A percentile compares a stretch with the other conserved stretches of the same genome.
These are phyloP conservation scores for Coecobrya sp. DNA, from an alignment of 2,888 invertebrate species.

Conservation along the genomic window DNA sequence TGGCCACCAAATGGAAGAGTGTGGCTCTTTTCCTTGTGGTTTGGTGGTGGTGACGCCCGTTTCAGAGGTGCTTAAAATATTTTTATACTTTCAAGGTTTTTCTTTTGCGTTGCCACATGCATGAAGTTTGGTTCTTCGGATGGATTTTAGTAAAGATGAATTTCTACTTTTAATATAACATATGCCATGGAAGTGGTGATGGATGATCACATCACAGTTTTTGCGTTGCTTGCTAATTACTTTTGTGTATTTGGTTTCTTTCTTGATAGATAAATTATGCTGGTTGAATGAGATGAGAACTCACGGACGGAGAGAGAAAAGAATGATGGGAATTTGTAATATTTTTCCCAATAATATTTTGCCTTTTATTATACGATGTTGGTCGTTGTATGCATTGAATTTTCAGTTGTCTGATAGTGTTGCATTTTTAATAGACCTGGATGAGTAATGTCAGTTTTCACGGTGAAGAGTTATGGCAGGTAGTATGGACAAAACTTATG, in stretches of 20 bases:
- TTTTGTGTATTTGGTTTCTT: background rate
- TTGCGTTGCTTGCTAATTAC: background rate
- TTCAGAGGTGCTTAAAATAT: background rate
- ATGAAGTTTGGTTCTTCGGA: background rate
- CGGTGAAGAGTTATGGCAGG: background rate
- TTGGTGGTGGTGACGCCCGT: background rate
- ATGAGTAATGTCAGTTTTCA: no score
- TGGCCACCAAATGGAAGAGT: background rate
- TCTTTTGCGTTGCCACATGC: background rate
- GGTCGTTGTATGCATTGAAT: background rate
- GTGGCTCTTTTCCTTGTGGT: background rate
- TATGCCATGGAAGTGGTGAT: no score
- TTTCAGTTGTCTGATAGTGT: no score
- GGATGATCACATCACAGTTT: background rate
- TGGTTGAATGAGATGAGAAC: background rate
- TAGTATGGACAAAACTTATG: background rate
- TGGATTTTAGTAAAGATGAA: background rate
- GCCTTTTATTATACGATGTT: background rate
- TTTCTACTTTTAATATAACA: no score
- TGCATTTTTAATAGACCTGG: background rate
- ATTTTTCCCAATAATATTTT: background rate
- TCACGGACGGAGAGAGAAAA: background rate
- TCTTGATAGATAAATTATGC: no score
- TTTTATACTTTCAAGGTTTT: background rate
- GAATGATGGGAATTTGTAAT: slow-evolving; percentile 5